A percentile compares a stretch with the other conserved stretches of the same genome.
Evolutionary conservation across 2,888 invertebrate genomes (phyloP).

Genomic region (Druceiella hillmani): DNA sequence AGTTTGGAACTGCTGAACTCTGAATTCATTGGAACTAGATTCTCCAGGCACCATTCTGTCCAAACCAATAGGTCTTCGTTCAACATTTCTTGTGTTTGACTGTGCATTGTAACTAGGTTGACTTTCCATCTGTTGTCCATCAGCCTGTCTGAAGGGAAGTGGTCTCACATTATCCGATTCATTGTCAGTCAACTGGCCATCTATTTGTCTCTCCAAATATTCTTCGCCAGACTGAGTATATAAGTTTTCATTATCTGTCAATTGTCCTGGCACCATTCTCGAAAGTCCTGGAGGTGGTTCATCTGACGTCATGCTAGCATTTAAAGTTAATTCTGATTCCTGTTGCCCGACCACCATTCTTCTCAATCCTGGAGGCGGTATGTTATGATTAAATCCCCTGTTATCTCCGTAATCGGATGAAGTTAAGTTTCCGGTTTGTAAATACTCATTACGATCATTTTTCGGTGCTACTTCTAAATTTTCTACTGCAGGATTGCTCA

Average conservation of each 20-base stretch:
- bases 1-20: slow-evolving; percentile 34
- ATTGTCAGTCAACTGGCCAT: slow-evolving; percentile 39
- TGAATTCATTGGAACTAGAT: slow-evolving; percentile 47
- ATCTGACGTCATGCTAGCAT: slow-evolving; percentile 35
- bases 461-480: slow-evolving; percentile 60
- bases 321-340: slow-evolving; percentile 47
- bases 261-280: slow-evolving; percentile 50
- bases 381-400: slow-evolving; percentile 43
- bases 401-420: slow-evolving; percentile 48
- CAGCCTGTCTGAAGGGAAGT: slow-evolving; percentile 39
- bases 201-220: slow-evolving; percentile 43
- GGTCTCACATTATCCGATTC: slow-evolving; percentile 27
- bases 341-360: slow-evolving; percentile 64
- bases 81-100: slow-evolving; percentile 30
- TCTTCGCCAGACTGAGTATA: slow-evolving; percentile 38
- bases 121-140: slow-evolving; percentile 42
- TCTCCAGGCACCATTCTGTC: slow-evolving; percentile 60
- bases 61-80: slow-evolving; percentile 49
- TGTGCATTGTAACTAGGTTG: slow-evolving; percentile 34
- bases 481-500: slow-evolving; percentile 40
- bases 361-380: slow-evolving; percentile 59
- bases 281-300: slow-evolving; percentile 51
- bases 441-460: slow-evolving; percentile 68
- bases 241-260: slow-evolving; percentile 36
- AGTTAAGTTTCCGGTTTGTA: slow-evolving; percentile 71